These are phyloP conservation scores for Helicoverpa assulta DNA, from an alignment of 2,888 invertebrate species.

Conservation along the genomic window DNA sequence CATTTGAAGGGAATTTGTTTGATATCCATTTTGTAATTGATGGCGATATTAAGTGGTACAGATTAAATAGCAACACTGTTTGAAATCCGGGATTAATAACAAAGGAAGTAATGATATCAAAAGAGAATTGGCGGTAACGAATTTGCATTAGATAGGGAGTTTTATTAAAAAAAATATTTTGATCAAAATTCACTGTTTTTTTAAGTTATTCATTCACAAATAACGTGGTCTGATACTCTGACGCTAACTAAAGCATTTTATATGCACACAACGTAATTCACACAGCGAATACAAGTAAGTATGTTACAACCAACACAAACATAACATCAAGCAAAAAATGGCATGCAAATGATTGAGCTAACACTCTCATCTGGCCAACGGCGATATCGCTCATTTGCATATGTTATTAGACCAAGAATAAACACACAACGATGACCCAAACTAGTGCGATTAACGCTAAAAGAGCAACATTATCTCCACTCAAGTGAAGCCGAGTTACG, in stretches of 20 bases:
- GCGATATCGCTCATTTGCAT: constrained; percentile 26
- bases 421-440: constrained; percentile 37
- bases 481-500: constrained; percentile 45
- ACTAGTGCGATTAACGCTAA: constrained; percentile 30
- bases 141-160: neutral
- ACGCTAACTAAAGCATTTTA: neutral
- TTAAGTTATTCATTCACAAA: too few species aligned
- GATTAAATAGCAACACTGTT: constrained; percentile 6
- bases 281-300: neutral
- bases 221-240: too few species aligned
- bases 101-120: constrained; percentile 7
- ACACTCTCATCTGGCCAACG: constrained; percentile 3
- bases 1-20: constrained; percentile 4
- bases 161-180: neutral
- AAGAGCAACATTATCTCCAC: constrained; percentile 44
- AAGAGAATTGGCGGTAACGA: constrained; percentile 1
- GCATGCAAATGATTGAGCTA: constrained; percentile 6
- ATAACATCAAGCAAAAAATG: constrained; percentile 2
- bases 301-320: neutral
- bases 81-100: constrained; percentile 22
- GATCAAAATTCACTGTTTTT: neutral
- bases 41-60: constrained; percentile 16
- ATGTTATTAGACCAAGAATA: constrained; percentile 29
- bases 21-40: constrained; percentile 11
- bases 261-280: neutral